These are phyloP conservation scores for Ictalurus punctatus DNA, from an alignment of 2,113 vertebrate genomes.

Conservation along the genomic window DNA sequence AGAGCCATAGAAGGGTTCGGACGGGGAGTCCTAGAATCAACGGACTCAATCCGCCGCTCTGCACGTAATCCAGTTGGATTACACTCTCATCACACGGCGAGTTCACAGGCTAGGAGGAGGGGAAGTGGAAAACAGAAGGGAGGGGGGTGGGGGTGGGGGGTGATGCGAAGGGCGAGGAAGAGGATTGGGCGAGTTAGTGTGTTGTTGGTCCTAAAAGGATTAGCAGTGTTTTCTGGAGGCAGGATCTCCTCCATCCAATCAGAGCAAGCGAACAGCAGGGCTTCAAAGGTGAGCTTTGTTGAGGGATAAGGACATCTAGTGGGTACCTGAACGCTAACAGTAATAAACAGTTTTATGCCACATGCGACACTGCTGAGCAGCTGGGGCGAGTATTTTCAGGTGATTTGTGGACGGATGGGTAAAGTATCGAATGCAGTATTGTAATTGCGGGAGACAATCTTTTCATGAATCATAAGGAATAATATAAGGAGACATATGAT, in stretches of 20 bases:
- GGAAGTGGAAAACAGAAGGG: slow-evolving; percentile 43
- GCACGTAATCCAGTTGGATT: slow-evolving; percentile 78
- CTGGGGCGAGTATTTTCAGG: neutral
- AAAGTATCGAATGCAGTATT: neutral
- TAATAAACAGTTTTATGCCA: slow-evolving; percentile 11
- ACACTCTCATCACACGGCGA: slow-evolving; percentile 65
- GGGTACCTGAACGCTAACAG: slow-evolving; percentile 14
- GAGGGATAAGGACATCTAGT: slow-evolving; percentile 55
- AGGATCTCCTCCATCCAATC: slow-evolving; percentile 65
- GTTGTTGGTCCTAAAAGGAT: slow-evolving; percentile 82
- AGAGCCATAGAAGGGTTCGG: slow-evolving; percentile 5
- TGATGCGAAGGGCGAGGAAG: slow-evolving; percentile 65
- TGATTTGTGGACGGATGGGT: neutral
- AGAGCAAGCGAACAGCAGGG: slow-evolving; percentile 55
- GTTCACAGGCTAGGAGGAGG: slow-evolving; percentile 40
- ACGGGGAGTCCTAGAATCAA: slow-evolving; percentile 32
- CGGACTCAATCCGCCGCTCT: slow-evolving; percentile 65
- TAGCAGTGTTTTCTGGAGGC: slow-evolving; percentile 80
- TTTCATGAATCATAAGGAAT: neutral
- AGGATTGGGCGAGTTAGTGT: slow-evolving; percentile 66
- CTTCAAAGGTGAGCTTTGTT: slow-evolving; percentile 53
- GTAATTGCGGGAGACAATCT: neutral
- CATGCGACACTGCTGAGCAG: neutral
- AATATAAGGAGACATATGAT: neutral
- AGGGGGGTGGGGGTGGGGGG: slow-evolving; percentile 33